Base-by-base conservation (phyloP, 2,888 invertebrate genomes). In the Chloroclysta siterata region DNA sequence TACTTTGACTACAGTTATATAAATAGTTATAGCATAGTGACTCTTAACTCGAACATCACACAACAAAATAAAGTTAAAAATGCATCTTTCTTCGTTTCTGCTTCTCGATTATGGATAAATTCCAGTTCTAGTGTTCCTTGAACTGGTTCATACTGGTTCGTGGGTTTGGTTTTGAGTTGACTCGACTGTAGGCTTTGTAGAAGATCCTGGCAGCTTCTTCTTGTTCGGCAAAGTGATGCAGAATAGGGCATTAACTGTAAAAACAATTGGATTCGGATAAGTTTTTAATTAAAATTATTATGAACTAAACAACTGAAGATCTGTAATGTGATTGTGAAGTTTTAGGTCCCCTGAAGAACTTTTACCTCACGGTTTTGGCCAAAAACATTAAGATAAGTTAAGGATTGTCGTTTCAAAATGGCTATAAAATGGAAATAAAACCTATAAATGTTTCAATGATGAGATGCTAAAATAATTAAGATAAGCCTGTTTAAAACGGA, bases 61-160 rank as follows among this genome's bases (percentile, higher is more conserved):
- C 28, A 15, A 57, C 17, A 44, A 22, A 53, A 11, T 44, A 42
- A 50, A 58, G 41, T 15, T 42, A 28, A 50, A 63, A 58, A 58
- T 58, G 63, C 55, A 60, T 41, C 55, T 36, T 53, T 53, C 42
- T 63, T 46, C 54, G 36, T 51, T 52, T 15, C 33, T n/a, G 11
- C 54, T 42, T 39, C 44, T 42, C 53, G n/a, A 50, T 64, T 72
- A 68, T 53, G 68, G 62, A 64, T 68, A 68, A 58, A 53, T 61
- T 68, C 66, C 67, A 58, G 55, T 60, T 77, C 66, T 58, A 8
- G 28, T 63, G 41, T 36, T 41, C 7, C 22, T 56, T 6, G 14
- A 64, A 46, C 58, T 58, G 65, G 61, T 78, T 91, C 90, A 91
- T 82, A 87, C 91, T n/a, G 91, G 89, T 73, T 89, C 90, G 70